Evolutionary conservation across 2,888 invertebrate genomes (phyloP).

Genomic region (Hybos culiciformis): DNA sequence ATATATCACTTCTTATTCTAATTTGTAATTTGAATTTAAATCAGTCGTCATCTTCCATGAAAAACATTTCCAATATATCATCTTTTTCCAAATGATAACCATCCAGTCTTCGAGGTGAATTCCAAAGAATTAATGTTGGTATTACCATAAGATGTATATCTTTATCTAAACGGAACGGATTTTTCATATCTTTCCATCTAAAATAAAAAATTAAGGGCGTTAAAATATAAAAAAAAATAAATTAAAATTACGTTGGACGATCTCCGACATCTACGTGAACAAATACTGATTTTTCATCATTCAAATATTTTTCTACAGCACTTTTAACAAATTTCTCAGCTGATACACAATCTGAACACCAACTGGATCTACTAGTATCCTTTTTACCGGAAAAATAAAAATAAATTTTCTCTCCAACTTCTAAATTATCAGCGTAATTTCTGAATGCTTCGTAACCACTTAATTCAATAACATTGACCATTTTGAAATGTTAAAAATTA

Average conservation of each 20-base stretch:
- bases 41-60: constrained; percentile 51
- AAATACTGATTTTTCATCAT: constrained; percentile 45
- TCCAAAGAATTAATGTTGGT: constrained; percentile 66
- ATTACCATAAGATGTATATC: constrained; percentile 54
- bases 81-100: constrained; percentile 57
- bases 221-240: background rate
- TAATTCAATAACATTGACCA: too few relatives aligned
- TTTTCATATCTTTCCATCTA: constrained; percentile 61
- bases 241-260: constrained; percentile 45
- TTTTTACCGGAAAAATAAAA: constrained; percentile 47
- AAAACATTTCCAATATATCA: constrained; percentile 58
- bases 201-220: constrained; percentile 8
- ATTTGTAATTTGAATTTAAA: too few relatives aligned
- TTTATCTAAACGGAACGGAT: constrained; percentile 60
- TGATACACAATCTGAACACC: constrained; percentile 77
- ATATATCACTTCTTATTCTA: too few relatives aligned
- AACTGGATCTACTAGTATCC: constrained; percentile 47
- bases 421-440: constrained; percentile 13
- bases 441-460: constrained; percentile 40
- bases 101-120: constrained; percentile 56
- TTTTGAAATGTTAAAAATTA: too few relatives aligned
- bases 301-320: constrained; percentile 39
- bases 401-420: constrained; percentile 18
- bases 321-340: constrained; percentile 59
- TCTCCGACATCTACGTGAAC: constrained; percentile 63